Evolutionary conservation across 1,140 invertebrate species (phyloP), one percentile per base, ranked within the genome.

Genomic region (Parapsyche elsis): DNA sequence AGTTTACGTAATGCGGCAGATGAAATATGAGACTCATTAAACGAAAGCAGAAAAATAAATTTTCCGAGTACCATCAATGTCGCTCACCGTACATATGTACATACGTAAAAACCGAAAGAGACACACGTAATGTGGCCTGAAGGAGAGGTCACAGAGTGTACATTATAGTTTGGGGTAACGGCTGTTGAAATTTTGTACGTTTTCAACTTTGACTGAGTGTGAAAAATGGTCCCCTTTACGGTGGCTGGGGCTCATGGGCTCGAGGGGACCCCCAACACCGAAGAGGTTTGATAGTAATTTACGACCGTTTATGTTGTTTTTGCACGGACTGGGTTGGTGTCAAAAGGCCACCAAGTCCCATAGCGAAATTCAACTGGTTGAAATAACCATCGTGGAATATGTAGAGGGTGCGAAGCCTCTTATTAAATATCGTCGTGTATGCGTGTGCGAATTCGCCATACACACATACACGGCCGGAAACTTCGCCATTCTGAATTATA

Each of bases 401-500:
- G 26, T 23, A 1, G 14, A n/a, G 16, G 71, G 71, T 75, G 71
- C 75, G 57, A 59, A 64, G 26, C 9, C 75, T 64, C 49, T 77
- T 77, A 77, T 77, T 77, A 77, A 77, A 77, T 77, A 77, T 77
- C 49, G 64, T 77, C 59, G 24, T 64, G 64, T 77, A 57, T 38
- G 30, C 7, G 7, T 38, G 30, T 38, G 30, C 30, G 7, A 38
- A 7, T 38, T 38, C 30, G 1, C 30, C 30, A 38, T 38, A 38
- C 30, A 38, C 7, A 38, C 44, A 30, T 10, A 12, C 53, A 30
- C 57, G 49, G 10, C 45, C 14, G 57, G 21, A 77, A 77, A 77
- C 75, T 77, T 77, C 26, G 57, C 75, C 75, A 77, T 57, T 77
- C 75, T 77, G 75, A 64, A 77, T 77, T 57, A 77, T 77, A 77